Percentiles rank a stretch among this genome's conserved stretches.
Conservation (phyloP, 2,113 vertebrate genomes). For the Poeciliopsis prolifica region DNA sequence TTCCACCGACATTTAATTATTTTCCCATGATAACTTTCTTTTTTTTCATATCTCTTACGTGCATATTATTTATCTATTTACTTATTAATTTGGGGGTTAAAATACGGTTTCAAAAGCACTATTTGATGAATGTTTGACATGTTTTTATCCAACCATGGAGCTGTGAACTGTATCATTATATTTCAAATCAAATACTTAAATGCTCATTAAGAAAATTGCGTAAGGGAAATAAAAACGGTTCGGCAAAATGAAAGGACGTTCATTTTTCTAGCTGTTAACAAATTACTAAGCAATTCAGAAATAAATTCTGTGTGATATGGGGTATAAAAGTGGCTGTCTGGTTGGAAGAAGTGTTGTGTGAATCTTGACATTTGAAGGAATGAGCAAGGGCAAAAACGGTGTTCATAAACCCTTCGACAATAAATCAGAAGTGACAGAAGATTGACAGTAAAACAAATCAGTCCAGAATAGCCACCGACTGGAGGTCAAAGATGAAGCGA, state of each 20-base stretch:
- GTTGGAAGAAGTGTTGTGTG: constrained; percentile 24
- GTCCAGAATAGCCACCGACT: constrained; percentile 70
- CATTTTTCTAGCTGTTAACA: too few species aligned
- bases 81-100: not conserved
- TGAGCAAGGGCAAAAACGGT: constrained; percentile 73
- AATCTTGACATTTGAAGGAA: constrained; percentile 66
- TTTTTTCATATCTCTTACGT: not conserved
- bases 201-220: too few species aligned
- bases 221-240: too few species aligned
- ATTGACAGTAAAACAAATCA: constrained; percentile 78
- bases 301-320: not conserved
- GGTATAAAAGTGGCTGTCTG: constrained; percentile 14
- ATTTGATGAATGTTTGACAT: not conserved
- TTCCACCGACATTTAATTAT: not conserved
- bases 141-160: too few species aligned
- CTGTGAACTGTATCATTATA: too few species aligned
- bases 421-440: constrained; percentile 78
- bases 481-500: constrained; percentile 72
- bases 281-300: too few species aligned
- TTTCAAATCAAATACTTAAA: too few species aligned
- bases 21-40: not conserved
- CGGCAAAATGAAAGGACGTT: too few species aligned
- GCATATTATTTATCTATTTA: not conserved
- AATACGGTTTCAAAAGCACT: too few species aligned
- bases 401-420: constrained; percentile 57